A percentile compares a stretch with the other conserved stretches of the same genome.
phyloP scores from a whole-genome alignment of 2,888 invertebrate species.

The Antheraea yamamai region DNA sequence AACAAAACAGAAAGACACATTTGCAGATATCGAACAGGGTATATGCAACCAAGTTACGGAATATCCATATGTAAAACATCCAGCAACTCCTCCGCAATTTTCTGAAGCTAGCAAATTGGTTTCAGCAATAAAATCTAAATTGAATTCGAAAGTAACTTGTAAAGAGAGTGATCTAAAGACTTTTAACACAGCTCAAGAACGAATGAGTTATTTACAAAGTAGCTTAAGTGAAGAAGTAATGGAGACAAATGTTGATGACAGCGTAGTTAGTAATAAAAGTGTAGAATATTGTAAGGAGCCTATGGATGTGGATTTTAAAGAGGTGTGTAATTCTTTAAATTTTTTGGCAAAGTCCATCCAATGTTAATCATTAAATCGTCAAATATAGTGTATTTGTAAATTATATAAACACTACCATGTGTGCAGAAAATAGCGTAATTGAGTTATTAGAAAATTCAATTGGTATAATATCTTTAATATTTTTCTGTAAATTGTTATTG shows the following conservation, averaged over 20 bases:
- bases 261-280: conserved; percentile 32
- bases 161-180: conserved; percentile 44
- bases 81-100: conserved; percentile 74
- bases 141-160: conserved; percentile 54
- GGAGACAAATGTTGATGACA: conserved; percentile 36
- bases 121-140: conserved; percentile 72
- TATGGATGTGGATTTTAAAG: conserved; percentile 70
- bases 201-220: conserved; percentile 54
- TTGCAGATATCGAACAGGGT: conserved; percentile 73
- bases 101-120: conserved; percentile 73
- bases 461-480: too few relatives aligned
- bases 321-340: conserved; percentile 42
- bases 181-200: conserved; percentile 55
- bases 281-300: conserved; percentile 43
- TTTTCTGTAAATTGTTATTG: too few relatives aligned
- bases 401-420: too few relatives aligned
- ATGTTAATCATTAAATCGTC: too few relatives aligned
- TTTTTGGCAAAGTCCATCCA: too few relatives aligned
- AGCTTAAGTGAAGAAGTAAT: conserved; percentile 52
- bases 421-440: too few relatives aligned
- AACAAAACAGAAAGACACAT: conserved; percentile 65
- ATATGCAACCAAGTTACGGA: conserved; percentile 71
- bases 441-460: too few relatives aligned
- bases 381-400: too few relatives aligned
- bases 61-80: conserved; percentile 71